Evolutionary conservation across 2,797 vertebrate species (phyloP), one percentile per base, ranked within the genome.

Genomic region (Manis javanica): DNA sequence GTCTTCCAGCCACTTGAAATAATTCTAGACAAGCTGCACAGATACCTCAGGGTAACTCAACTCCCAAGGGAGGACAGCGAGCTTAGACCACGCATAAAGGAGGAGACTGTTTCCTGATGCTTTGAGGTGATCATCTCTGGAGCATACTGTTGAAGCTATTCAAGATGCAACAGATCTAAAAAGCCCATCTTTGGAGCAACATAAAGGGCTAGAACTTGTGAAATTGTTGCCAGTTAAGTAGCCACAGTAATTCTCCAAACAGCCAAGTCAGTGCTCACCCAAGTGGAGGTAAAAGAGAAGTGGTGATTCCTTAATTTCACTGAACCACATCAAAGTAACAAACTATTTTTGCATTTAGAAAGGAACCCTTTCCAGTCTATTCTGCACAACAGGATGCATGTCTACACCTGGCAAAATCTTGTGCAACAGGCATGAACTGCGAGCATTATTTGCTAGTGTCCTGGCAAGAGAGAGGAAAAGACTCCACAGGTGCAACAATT

Each of bases 81-180:
- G 18, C 21, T 94, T 66, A 72, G 59, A 21, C 26, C 31, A 31
- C 18, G 23, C 90, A 85, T 46, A 88, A 77, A 77, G 51, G 39
- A 89, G 69, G 39, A 71, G 23, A 72, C 63, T 74, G 68, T 46
- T 74, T 90, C 88, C 82, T 78, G 69, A 82, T 16, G 55, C 42
- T 39, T 24, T 34, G 51, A 34, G 3, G 15, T 66, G 42, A 69
- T 53, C 90, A 53, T 71, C 51, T 49, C 63, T 69, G 86, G 59
- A 79, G 2, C 55, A 95, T 69, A 34, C 66, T 93, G 72, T 0
- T 83, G 71, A 81, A 84, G 91, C 57, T 77, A 21, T 84, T 89
- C 23, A 91, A 91, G 79, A 87, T 34, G 46, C 63, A 87, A 89
- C 11, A 64, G 84, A 94, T 51, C 89, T 81, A 91, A 88, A 49